These are phyloP conservation scores for Bovichtus diacanthus DNA, from an alignment of 2,797 vertebrate species.

Conservation along the genomic window DNA sequence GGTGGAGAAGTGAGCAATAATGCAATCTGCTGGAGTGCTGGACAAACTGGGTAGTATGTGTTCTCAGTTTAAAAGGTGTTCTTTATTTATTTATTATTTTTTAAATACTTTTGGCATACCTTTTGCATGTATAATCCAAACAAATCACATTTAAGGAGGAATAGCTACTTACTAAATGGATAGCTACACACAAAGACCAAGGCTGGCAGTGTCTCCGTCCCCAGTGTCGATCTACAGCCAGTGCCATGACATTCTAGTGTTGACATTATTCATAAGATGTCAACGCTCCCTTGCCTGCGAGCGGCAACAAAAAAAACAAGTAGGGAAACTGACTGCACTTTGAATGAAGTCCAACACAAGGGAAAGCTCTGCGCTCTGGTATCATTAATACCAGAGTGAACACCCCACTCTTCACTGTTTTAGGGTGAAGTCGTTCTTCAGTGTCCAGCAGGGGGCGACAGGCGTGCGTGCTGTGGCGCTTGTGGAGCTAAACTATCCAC, in stretches of 20 bases:
- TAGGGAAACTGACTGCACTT: background rate
- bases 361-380: background rate
- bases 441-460: conserved; percentile 80
- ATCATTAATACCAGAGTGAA: background rate
- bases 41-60: background rate
- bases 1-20: background rate
- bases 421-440: background rate
- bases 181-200: background rate
- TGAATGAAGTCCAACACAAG: background rate
- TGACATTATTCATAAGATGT: background rate
- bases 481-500: conserved; percentile 2
- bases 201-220: background rate
- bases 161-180: background rate
- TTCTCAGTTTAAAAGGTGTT: background rate
- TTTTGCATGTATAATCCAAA: background rate
- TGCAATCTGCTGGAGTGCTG: background rate
- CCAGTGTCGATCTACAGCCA: background rate
- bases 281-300: background rate
- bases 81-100: too few relatives aligned
- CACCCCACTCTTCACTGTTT: background rate
- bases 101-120: too few relatives aligned
- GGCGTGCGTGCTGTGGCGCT: conserved; percentile 19
- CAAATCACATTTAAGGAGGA: background rate
- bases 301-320: background rate
- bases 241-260: background rate